Evolutionary conservation across 2,113 vertebrate species (phyloP).

Genomic region (Lagopus leucura): DNA sequence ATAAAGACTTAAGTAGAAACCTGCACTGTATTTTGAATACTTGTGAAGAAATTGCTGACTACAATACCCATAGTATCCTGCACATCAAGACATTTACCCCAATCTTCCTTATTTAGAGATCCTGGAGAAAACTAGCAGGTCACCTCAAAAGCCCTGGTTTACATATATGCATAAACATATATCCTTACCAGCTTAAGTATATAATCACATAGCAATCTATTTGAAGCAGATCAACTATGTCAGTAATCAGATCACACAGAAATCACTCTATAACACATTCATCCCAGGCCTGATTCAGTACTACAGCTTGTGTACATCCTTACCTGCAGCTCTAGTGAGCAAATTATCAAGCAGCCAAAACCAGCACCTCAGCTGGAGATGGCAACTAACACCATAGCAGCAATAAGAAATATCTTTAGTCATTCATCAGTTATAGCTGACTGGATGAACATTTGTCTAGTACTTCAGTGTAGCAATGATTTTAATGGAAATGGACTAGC

Average conservation of each 20-base stretch:
- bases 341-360: not conserved
- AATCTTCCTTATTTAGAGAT: not conserved
- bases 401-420: conserved; percentile 9
- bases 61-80: not conserved
- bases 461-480: not conserved
- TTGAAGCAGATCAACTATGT: not conserved
- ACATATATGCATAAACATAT: not conserved
- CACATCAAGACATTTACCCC: not conserved
- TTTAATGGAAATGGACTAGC: not conserved
- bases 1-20: not conserved
- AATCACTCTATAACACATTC: not conserved
- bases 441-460: conserved; percentile 11
- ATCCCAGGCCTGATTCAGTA: not conserved
- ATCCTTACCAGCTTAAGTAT: not conserved
- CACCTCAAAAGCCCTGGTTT: not conserved
- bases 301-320: not conserved
- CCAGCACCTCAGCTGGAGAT: not conserved
- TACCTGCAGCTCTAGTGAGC: not conserved
- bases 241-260: not conserved
- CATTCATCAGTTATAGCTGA: conserved; percentile 18
- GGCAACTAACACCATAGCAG: not conserved
- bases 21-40: not conserved
- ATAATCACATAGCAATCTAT: not conserved
- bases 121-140: not conserved
- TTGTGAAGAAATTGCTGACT: not conserved